Conservation (phyloP, 2,888 invertebrate species). For the Microctonus hyperodae region DNA sequence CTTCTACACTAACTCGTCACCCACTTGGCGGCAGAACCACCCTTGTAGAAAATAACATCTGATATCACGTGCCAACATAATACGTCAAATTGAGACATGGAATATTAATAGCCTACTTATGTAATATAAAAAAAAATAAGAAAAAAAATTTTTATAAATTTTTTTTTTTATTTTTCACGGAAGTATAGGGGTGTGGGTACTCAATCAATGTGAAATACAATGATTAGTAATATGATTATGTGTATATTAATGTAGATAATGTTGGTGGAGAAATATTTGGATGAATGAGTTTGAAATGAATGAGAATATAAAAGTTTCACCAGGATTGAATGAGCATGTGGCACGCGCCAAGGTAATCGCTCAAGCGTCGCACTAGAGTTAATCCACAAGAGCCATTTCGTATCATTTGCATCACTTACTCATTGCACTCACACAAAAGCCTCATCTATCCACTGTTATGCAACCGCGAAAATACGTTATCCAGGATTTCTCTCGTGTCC, state of each 20-base stretch:
- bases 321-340: neutral
- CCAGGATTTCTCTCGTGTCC: constrained; percentile 47
- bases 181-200: neutral
- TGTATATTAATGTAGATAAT: too few species aligned
- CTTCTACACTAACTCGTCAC: neutral
- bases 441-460: constrained; percentile 14
- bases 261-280: neutral
- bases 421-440: neutral
- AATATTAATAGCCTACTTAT: neutral
- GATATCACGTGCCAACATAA: neutral
- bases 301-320: neutral
- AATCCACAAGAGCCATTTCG: constrained; percentile 12
- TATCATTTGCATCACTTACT: neutral
- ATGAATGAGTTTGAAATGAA: neutral
- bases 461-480: constrained; percentile 44
- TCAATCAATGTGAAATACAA: too few species aligned
- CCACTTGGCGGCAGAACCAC: neutral
- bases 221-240: too few species aligned
- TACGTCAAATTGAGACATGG: neutral
- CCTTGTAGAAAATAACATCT: neutral
- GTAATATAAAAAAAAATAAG: too few species aligned
- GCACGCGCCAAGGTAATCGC: constrained; percentile 6
- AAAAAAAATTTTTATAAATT: neutral
- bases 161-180: neutral
- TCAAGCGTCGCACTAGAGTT: neutral